Percentiles rank a stretch among this genome's conserved stretches.
These are phyloP conservation scores for Ceriagrion tenellum DNA, from an alignment of 2,888 invertebrate genomes.

Conservation along the genomic window DNA sequence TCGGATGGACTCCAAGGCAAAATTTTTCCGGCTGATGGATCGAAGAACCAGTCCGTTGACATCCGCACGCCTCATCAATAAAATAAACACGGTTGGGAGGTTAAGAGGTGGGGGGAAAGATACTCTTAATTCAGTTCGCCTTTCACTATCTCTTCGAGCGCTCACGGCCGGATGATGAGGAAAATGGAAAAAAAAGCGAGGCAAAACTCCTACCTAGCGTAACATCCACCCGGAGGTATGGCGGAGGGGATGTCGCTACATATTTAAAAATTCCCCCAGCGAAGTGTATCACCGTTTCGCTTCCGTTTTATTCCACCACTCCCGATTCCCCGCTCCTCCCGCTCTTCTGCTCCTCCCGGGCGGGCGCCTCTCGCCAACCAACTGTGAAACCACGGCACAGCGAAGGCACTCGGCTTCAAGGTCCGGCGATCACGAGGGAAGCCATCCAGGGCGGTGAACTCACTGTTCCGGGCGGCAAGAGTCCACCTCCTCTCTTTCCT, in stretches of 20 bases:
- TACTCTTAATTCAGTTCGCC: background rate
- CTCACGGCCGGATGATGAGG: background rate
- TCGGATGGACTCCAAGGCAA: background rate
- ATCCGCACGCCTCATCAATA: background rate
- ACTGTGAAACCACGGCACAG: background rate
- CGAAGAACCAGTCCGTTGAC: background rate
- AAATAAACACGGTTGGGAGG: background rate
- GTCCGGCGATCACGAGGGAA: constrained; percentile 49
- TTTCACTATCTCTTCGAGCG: background rate
- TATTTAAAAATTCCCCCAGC: constrained; percentile 10
- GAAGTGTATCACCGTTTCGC: constrained; percentile 27
- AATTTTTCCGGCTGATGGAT: background rate
- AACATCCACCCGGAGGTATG: background rate
- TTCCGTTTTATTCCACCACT: constrained; percentile 4
- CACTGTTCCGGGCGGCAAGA: background rate
- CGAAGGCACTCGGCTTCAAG: constrained; percentile 16
- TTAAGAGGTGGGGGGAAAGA: no score
- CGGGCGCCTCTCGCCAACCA: constrained; percentile 13
- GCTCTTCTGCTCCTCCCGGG: background rate
- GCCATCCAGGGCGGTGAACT: constrained; percentile 37
- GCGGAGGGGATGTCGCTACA: background rate
- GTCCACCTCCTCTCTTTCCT: background rate
- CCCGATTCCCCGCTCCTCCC: background rate
- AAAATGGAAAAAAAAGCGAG: no score
- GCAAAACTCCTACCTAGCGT: background rate